Evolutionary conservation across 2,888 invertebrate genomes (phyloP).

Genomic region (Dione juno): DNA sequence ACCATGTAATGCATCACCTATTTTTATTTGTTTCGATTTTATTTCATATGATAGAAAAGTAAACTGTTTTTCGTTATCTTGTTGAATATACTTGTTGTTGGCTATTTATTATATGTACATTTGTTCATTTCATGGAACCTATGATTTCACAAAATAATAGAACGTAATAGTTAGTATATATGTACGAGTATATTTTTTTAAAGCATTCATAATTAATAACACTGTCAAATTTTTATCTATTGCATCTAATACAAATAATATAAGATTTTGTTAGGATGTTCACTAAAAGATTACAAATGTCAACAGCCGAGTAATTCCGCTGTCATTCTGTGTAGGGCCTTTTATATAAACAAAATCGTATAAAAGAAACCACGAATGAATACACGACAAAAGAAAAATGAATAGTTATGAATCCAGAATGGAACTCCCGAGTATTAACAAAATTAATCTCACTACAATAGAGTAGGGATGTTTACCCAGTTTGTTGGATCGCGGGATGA

Average conservation of each 20-base stretch:
- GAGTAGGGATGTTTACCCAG: conserved; percentile 51
- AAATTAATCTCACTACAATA: conserved; percentile 17
- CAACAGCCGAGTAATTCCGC: neutral
- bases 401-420: conserved; percentile 22
- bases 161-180: too few relatives aligned
- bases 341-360: conserved; percentile 16
- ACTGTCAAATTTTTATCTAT: too few relatives aligned
- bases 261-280: neutral
- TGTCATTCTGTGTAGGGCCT: neutral
- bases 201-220: too few relatives aligned
- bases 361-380: conserved; percentile 11
- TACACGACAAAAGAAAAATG: conserved; percentile 17
- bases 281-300: neutral
- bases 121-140: too few relatives aligned
- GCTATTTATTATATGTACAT: too few relatives aligned
- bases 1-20: neutral
- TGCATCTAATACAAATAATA: neutral
- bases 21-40: too few relatives aligned
- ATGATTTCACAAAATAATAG: too few relatives aligned
- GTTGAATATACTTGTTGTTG: too few relatives aligned
- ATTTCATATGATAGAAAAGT: too few relatives aligned
- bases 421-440: conserved; percentile 9
- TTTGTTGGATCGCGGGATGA: conserved; percentile 52
- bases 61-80: too few relatives aligned
- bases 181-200: too few relatives aligned